Evolutionary conservation across 1,140 invertebrate genomes (phyloP).

Genomic region (Ganaspis sp.): DNA sequence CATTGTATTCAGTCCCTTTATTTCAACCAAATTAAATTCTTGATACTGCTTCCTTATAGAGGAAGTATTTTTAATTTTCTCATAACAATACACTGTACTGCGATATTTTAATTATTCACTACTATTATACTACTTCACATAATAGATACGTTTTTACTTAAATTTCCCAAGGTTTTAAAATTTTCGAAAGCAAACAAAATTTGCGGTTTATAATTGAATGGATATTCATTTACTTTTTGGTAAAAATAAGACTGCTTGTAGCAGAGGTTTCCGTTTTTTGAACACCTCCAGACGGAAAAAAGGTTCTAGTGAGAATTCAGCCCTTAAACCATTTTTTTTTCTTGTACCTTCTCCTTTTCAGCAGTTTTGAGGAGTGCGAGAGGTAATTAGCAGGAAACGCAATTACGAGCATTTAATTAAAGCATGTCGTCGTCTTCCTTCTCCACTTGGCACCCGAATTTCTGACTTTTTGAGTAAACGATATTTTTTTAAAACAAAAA

Average conservation of each 20-base stretch:
- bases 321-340: slow-evolving; percentile 57
- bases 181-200: no score
- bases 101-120: no score
- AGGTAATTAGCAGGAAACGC: slow-evolving; percentile 68
- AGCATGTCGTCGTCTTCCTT: slow-evolving; percentile 58
- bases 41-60: no score
- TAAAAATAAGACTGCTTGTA: neutral
- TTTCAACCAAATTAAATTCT: no score
- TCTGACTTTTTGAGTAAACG: slow-evolving; percentile 16
- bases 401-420: slow-evolving; percentile 70
- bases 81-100: no score
- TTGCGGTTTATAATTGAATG: no score
- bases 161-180: no score
- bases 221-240: neutral
- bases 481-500: slow-evolving; percentile 17
- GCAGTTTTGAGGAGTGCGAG: slow-evolving; percentile 45
- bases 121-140: no score
- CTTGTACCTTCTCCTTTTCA: slow-evolving; percentile 40
- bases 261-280: slow-evolving; percentile 36
- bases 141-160: no score
- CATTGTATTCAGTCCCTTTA: no score
- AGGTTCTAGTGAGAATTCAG: slow-evolving; percentile 48
- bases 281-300: slow-evolving; percentile 54
- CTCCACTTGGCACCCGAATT: neutral
- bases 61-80: no score